Percentiles rank a stretch among this genome's conserved stretches.
Evolutionary conservation across 2,113 vertebrate genomes (phyloP).

Genomic region (Melanerpes formicivorus): DNA sequence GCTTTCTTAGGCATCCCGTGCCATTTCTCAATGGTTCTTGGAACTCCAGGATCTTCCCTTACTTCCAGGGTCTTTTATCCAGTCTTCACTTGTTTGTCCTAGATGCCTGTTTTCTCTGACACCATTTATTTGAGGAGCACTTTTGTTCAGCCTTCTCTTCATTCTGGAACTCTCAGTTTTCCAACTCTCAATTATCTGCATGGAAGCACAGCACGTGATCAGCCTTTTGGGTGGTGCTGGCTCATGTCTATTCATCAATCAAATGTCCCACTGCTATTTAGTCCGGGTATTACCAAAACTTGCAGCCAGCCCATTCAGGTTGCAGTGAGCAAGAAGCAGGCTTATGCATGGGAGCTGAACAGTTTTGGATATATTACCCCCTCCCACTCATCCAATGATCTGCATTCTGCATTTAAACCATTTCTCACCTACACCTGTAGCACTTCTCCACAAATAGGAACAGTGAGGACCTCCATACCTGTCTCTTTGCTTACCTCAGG

Average conservation of each 20-base stretch:
- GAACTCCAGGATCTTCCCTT: background rate
- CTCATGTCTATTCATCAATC: background rate
- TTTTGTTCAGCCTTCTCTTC: background rate
- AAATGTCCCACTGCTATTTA: background rate
- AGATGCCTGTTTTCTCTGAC: background rate
- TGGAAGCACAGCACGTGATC: background rate
- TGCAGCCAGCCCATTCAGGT: background rate
- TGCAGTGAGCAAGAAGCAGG: background rate
- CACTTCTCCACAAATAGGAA: background rate
- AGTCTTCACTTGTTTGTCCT: background rate
- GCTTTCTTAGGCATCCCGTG: background rate
- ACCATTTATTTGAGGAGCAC: background rate
- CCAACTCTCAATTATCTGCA: background rate
- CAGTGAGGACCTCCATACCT: background rate
- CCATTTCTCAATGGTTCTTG: background rate
- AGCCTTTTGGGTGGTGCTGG: background rate
- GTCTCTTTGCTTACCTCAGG: background rate
- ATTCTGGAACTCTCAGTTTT: background rate
- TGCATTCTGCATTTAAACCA: background rate
- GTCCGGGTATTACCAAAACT: background rate
- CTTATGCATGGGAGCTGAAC: no score
- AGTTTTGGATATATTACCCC: background rate
- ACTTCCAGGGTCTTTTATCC: background rate
- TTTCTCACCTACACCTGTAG: background rate
- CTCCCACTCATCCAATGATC: rapidly evolving